Base-by-base conservation (phyloP, 2,888 invertebrate genomes). In the Lomographa bimaculata region DNA sequence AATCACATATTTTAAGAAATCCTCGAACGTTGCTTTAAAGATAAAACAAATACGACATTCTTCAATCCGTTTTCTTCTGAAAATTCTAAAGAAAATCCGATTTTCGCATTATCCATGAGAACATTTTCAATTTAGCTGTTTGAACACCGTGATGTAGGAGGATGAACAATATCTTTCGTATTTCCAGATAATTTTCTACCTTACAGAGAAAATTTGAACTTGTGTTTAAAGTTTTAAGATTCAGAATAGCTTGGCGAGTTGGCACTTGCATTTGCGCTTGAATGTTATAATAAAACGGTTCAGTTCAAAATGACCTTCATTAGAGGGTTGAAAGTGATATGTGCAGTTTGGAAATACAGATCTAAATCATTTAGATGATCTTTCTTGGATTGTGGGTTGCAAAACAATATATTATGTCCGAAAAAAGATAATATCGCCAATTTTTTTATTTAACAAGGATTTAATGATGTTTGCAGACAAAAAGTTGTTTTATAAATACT, bases 101-200 rank as follows among this genome's bases (percentile, higher is more conserved):
- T 35, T 35, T 28, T 37, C 29, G 7, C 33, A 34, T 38, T 38
- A 34, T 29, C 28, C 8, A 16, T 14, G 8, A n/a, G 38, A 38
- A 34, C 25, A 29, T 21, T 38, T 44, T 33, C 43, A 44, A 44
- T 44, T 38, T 38, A 29, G 17, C 37, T 33, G 43, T 37, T 33
- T 43, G 32, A 33, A 33, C 23, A 19, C 9, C 17, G 27, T 7
- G 21, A 14, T 25, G 24, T 30, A 10, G 32, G 28, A 17, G 17
- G 17, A 36, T 28, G 12, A 34, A 11, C 16, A 24, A 35, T 26
- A 35, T 10, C 10, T 25, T 24, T 7, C 20, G 2, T 9, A 7
- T 12, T 20, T 20, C 10, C 18, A 21, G 7, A 20, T 8, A 19
- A 19, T 29, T 29, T 11, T 29, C 2, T 17, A 7, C 2, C 7